phyloP scores from a whole-genome alignment of 2,113 vertebrate species.

The Agapornis roseicollis region DNA sequence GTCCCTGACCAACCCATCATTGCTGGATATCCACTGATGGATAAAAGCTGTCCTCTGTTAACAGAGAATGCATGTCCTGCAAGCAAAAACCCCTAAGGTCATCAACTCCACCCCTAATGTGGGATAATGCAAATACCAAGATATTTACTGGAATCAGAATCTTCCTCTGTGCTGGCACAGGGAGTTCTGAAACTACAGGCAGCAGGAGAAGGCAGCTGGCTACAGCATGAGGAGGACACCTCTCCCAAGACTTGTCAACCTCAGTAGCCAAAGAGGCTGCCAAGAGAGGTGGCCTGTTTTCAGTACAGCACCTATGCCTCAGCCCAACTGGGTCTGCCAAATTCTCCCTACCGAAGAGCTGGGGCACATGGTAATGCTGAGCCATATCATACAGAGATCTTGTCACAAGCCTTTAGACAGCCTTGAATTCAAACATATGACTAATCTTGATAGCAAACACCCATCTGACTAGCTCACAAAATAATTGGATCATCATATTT shows the following conservation, averaged over 20 bases:
- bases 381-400: background rate
- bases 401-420: background rate
- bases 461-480: background rate
- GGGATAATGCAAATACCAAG: background rate
- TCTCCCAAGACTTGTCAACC: background rate
- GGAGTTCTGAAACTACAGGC: background rate
- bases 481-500: background rate
- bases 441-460: background rate
- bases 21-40: background rate
- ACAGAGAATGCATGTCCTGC: background rate
- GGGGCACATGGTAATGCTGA: background rate
- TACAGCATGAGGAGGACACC: background rate
- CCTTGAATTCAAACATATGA: background rate
- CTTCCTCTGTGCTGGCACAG: background rate
- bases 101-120: background rate
- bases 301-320: accelerated
- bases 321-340: background rate
- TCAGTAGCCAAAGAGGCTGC: background rate
- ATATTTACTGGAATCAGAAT: background rate
- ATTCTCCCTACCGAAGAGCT: background rate
- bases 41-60: background rate
- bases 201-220: background rate
- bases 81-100: background rate
- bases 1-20: background rate
- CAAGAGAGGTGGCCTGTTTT: background rate